These are phyloP conservation scores for Drosophila melanosoma DNA, from an alignment of 2,888 invertebrate species.

Conservation along the genomic window DNA sequence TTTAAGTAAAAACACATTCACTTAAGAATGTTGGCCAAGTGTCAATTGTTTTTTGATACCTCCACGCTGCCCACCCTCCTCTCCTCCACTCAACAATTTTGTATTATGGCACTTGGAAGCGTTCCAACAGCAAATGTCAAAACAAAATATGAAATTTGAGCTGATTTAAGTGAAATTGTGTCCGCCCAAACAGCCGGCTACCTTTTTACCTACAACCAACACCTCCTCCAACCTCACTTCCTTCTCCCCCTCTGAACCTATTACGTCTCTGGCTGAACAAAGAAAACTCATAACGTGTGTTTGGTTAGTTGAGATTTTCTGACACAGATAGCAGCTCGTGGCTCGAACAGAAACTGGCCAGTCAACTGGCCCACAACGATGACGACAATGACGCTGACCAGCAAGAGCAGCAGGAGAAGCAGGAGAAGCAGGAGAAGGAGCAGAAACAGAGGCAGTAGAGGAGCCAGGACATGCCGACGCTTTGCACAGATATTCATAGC, in stretches of 20 bases:
- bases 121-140: constrained; percentile 51
- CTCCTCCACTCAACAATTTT: neutral
- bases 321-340: constrained; percentile 70
- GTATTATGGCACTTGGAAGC: constrained; percentile 6
- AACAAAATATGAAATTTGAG: constrained; percentile 75
- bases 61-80: too few species aligned
- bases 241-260: neutral
- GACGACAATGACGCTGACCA: constrained; percentile 27
- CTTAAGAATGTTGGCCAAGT: constrained; percentile 37
- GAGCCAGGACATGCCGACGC: constrained; percentile 33
- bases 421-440: neutral
- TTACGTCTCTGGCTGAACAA: constrained; percentile 50
- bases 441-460: constrained; percentile 6
- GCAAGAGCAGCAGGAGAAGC: neutral
- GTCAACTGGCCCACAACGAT: constrained; percentile 37
- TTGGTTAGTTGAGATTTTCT: constrained; percentile 74
- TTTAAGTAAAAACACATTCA: constrained; percentile 32
- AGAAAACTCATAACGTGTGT: constrained; percentile 77
- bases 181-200: constrained; percentile 15
- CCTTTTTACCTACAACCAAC: neutral
- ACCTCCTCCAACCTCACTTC: neutral
- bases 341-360: constrained; percentile 25
- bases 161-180: constrained; percentile 60
- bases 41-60: constrained; percentile 48
- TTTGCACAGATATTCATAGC: constrained; percentile 44